Conservation (phyloP, 2,113 vertebrate species). For the Excalfactoria chinensis region DNA sequence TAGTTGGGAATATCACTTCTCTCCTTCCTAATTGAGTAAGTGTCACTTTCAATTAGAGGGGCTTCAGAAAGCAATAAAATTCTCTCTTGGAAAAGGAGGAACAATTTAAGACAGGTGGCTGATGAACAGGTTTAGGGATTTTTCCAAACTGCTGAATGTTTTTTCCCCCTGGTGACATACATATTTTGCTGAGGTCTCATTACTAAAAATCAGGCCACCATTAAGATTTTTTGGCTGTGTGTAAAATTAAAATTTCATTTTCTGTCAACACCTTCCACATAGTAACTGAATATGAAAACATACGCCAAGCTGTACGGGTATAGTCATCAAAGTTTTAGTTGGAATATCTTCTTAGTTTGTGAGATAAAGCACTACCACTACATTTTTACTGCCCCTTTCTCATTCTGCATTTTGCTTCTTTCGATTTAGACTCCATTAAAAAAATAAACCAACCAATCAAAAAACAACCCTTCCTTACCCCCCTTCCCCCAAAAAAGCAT, state of each 20-base stretch:
- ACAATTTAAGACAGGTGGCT: constrained; percentile 68
- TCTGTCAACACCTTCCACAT: constrained; percentile 71
- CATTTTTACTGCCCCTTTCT: no score
- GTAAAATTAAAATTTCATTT: constrained; percentile 72
- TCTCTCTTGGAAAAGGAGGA: constrained; percentile 52
- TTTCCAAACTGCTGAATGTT: constrained; percentile 71
- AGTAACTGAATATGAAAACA: constrained; percentile 66
- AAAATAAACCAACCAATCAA: background rate
- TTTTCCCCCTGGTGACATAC: constrained; percentile 51
- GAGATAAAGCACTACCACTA: background rate
- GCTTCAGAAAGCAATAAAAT: constrained; percentile 48
- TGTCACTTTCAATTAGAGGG: constrained; percentile 52
- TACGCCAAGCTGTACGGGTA: constrained; percentile 47
- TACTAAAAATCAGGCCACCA: constrained; percentile 70
- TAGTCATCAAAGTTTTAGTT: background rate
- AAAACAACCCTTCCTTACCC: no score
- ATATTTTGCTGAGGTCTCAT: constrained; percentile 70
- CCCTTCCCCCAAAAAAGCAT: background rate
- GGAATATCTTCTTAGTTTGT: constrained; percentile 24
- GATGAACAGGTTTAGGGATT: constrained; percentile 72
- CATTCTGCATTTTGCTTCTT: background rate
- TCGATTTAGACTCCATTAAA: background rate
- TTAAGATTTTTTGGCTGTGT: constrained; percentile 72
- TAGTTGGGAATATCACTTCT: constrained; percentile 56
- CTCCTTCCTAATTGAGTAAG: constrained; percentile 23